Percentiles rank a stretch among this genome's conserved stretches.
phyloP scores from a whole-genome alignment of 2,113 vertebrate genomes.

The Odontophorus gujanensis region DNA sequence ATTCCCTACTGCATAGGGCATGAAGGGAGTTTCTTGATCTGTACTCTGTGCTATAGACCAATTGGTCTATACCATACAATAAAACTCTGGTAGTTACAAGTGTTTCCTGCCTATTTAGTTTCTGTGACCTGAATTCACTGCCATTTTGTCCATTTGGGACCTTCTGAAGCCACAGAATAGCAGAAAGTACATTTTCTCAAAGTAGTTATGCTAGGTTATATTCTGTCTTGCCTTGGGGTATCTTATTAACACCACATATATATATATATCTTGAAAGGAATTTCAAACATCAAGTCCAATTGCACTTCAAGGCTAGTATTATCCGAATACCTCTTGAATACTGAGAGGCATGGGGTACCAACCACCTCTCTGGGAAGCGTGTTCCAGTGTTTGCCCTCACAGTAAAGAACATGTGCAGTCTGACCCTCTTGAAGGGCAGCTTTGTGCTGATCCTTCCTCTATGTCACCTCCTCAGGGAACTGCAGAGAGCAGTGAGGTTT shows the following conservation, averaged over 20 bases:
- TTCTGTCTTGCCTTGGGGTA: not conserved
- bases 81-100: not conserved
- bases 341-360: not conserved
- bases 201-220: not conserved
- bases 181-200: not conserved
- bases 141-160: not conserved
- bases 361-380: not conserved
- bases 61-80: not conserved
- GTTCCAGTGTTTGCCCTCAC: not conserved
- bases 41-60: not conserved
- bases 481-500: not conserved
- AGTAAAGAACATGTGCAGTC: not conserved
- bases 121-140: not conserved
- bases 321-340: not conserved
- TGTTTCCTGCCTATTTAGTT: not conserved
- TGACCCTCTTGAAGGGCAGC: not conserved
- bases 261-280: not conserved
- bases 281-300: not conserved
- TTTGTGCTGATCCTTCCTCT: not conserved
- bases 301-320: not conserved
- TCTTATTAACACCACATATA: rapidly evolving
- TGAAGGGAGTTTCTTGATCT: not conserved
- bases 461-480: not conserved
- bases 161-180: not conserved
- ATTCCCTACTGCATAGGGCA: not conserved